A percentile compares a stretch with the other conserved stretches of the same genome.
Evolutionary conservation across 2,888 invertebrate genomes (phyloP).

Genomic region (Diadromus collaris): DNA sequence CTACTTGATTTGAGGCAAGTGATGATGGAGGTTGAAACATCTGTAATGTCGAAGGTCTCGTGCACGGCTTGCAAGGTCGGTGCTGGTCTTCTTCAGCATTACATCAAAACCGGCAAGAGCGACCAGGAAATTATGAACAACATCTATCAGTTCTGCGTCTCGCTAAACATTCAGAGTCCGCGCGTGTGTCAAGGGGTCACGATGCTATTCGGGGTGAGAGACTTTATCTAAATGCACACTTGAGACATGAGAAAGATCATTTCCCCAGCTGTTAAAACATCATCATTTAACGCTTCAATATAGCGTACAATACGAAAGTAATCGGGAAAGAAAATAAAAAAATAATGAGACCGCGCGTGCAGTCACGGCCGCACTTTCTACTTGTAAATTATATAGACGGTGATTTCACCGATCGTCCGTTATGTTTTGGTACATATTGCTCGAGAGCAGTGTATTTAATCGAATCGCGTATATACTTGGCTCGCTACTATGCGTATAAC

Average conservation of each 20-base stretch:
- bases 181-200: constrained; percentile 95
- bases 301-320: constrained; percentile 40
- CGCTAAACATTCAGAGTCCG: constrained; percentile 92
- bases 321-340: constrained; percentile 36
- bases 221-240: background rate
- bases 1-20: constrained; percentile 93
- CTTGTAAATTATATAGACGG: constrained; percentile 62
- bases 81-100: constrained; percentile 92
- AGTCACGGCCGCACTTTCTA: constrained; percentile 62
- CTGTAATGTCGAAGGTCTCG: constrained; percentile 94
- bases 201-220: constrained; percentile 88
- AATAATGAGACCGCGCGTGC: constrained; percentile 50
- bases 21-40: constrained; percentile 92
- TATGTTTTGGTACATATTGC: constrained; percentile 37
- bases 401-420: constrained; percentile 65
- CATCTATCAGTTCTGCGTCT: constrained; percentile 93
- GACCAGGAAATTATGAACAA: constrained; percentile 92
- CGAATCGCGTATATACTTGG: background rate
- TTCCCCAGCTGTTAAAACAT: background rate
- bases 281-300: background rate
- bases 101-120: constrained; percentile 91
- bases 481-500: background rate
- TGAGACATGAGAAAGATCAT: background rate
- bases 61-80: constrained; percentile 95
- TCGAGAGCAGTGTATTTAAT: constrained; percentile 24